Evolutionary conservation across 2,113 vertebrate genomes (phyloP), one percentile per base, ranked within the genome.

Genomic region (Epinephelus cyanopodus): DNA sequence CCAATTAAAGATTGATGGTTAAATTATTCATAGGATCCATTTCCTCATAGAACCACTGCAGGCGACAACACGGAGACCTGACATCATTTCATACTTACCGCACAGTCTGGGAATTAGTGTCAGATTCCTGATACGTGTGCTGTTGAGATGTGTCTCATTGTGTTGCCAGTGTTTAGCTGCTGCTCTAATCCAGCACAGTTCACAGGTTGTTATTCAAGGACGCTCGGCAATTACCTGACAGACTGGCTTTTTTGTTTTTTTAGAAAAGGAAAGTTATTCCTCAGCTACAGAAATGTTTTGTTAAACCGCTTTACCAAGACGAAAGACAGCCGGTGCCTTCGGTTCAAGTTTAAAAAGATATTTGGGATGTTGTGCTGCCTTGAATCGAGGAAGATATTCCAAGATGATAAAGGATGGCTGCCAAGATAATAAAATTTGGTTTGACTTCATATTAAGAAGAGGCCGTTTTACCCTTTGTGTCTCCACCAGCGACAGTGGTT

Each of bases 201-300:
- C 60, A 19, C 74, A 60, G 72, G 54, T 69, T 81, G 81, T 66
- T 53, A 57, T 45, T 85, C 84, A 90, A 89, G 84, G 88, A 87
- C 54, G 3, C 73, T 58, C 21, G 0, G 52, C 33, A 48, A 45
- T 53, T 62, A 37, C 45, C 29, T n/a, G 56, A 54, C 74, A 58
- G 42, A 63, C 53, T 25, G 74, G n/a, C 61, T 78, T 37, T 37
- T 37, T 37, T 81, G 57, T 78, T 37, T 37, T 37, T 37, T 81
- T 66, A 23, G 18, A 19, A 60, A 71, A 56, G 23, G 68, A 39
- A 53, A 47, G 29, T 25, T 71, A 53, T 37, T 82, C 77, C 66
- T 77, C 57, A 71, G 81, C 67, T 56, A 14, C 37, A 48, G 58
- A 39, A 80, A 74, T 56, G 39, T 74, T 29, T 72, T 29, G 48